Evolutionary conservation across 2,888 invertebrate species (phyloP).

Genomic region (Macaria notata): DNA sequence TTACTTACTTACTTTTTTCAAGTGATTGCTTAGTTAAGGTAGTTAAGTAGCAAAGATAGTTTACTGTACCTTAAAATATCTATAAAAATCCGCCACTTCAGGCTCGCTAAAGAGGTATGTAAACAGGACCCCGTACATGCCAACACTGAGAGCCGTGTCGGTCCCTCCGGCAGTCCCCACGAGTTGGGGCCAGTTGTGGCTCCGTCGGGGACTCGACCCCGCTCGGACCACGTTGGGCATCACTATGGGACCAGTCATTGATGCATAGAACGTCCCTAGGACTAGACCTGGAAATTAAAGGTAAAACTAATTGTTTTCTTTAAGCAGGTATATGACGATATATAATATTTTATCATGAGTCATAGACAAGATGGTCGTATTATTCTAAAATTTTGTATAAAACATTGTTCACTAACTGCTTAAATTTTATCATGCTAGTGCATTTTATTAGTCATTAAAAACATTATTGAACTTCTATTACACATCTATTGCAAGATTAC

Average conservation of each 20-base stretch:
- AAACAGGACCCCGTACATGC: conserved; percentile 63
- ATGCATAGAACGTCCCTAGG: conserved; percentile 63
- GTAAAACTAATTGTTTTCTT: too few relatives aligned
- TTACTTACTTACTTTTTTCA: not conserved
- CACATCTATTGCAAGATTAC: too few relatives aligned
- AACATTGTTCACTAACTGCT: too few relatives aligned
- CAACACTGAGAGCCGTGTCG: conserved; percentile 71
- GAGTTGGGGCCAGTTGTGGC: conserved; percentile 65
- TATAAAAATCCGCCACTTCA: conserved; percentile 48
- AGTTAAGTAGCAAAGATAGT: too few relatives aligned
- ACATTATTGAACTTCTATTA: too few relatives aligned
- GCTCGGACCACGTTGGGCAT: conserved; percentile 60
- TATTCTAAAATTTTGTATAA: too few relatives aligned
- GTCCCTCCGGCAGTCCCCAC: conserved; percentile 66
- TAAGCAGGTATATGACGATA: too few relatives aligned
- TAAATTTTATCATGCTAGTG: too few relatives aligned
- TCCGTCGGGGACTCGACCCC: conserved; percentile 40
- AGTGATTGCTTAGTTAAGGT: too few relatives aligned
- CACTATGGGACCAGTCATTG: conserved; percentile 67
- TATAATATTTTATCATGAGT: too few relatives aligned
- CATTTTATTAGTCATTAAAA: too few relatives aligned
- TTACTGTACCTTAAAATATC: conserved; percentile 57
- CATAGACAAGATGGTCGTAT: too few relatives aligned
- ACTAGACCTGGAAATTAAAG: conserved; percentile 29
- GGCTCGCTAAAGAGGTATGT: conserved; percentile 57